Base-by-base conservation (phyloP, 1,140 invertebrate species). In the Luehdorfia chinensis region DNA sequence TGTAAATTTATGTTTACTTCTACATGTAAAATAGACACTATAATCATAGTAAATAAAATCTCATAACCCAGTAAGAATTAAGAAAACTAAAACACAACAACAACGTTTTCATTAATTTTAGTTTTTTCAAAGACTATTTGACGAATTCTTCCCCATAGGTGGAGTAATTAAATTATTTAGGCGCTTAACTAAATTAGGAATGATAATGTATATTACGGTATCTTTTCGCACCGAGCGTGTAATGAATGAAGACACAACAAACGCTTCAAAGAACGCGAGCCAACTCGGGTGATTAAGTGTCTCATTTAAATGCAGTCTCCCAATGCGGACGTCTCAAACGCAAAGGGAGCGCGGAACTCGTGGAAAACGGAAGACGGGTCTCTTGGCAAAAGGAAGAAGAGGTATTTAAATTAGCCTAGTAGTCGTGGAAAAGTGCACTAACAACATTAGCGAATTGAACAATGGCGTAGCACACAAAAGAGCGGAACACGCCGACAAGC, bases 241-340 rank as follows among this genome's bases (percentile, higher is more conserved):
- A 83, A 78, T 79, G 66, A 85, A 81, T 71, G 64, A 76, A 84
- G 61, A 75, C 72, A 75, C 72, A 75, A 81, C 66, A 69, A 78
- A 75, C 66, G 71, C 75, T 77, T 66, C 78, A 75, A 80, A 78
- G 74, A 83, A 75, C 65, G 67, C 59, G 69, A 77, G 70, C 72
- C 68, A 80, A 77, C 66, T 74, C 69, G 73, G 69, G 71, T 86
- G 83, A 86, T 86, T 86, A 84, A 86, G 77, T 86, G 79, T 86
- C 78, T 86, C 76, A 86, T 86, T 86, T 86, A 86, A 84, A 86
- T 86, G 79, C 78, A 86, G 76, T 86, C 77, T 78, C 74, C 67
- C 75, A 60, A 80, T 71, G 68, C 70, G 70, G 71, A 71, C 71
- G 70, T 75, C 75, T 80, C 73, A 71, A 84, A 86, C 75, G 78